phyloP scores from a whole-genome alignment of 1,140 invertebrate species.

The Drosophila auraria region DNA sequence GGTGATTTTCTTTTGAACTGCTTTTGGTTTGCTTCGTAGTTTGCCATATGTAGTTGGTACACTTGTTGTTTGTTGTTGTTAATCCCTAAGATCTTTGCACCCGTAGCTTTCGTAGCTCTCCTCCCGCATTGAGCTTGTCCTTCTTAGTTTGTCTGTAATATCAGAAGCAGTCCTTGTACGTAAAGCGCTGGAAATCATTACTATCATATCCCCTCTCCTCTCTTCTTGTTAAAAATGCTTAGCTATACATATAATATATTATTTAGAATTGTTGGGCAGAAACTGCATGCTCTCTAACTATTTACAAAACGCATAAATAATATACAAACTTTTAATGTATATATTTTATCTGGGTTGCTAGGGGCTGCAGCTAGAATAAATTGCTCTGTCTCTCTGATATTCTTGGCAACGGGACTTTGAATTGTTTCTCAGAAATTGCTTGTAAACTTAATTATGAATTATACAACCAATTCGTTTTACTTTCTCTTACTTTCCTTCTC shows the following conservation, averaged over 20 bases:
- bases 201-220: background rate
- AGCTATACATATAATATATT: conserved; percentile 61
- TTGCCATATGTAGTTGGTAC: conserved; percentile 54
- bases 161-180: conserved; percentile 72
- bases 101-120: conserved; percentile 30
- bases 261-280: conserved; percentile 27
- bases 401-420: conserved; percentile 67
- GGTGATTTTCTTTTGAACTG: conserved; percentile 76
- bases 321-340: conserved; percentile 31
- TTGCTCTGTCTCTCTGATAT: conserved; percentile 39
- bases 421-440: conserved; percentile 58
- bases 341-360: conserved; percentile 43
- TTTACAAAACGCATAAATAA: conserved; percentile 46
- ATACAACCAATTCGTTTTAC: conserved; percentile 45
- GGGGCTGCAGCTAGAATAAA: conserved; percentile 49
- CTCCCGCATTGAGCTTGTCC: conserved; percentile 65
- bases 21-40: conserved; percentile 82
- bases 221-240: conserved; percentile 64
- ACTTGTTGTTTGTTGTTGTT: conserved; percentile 10
- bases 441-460: conserved; percentile 62
- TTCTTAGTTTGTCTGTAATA: conserved; percentile 59
- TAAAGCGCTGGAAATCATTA: conserved; percentile 67
- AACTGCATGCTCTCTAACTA: conserved; percentile 35
- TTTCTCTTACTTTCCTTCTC: conserved; percentile 8
- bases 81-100: conserved; percentile 61